Conservation (phyloP, 1,140 invertebrate species). For the Trichoplusia ni region DNA sequence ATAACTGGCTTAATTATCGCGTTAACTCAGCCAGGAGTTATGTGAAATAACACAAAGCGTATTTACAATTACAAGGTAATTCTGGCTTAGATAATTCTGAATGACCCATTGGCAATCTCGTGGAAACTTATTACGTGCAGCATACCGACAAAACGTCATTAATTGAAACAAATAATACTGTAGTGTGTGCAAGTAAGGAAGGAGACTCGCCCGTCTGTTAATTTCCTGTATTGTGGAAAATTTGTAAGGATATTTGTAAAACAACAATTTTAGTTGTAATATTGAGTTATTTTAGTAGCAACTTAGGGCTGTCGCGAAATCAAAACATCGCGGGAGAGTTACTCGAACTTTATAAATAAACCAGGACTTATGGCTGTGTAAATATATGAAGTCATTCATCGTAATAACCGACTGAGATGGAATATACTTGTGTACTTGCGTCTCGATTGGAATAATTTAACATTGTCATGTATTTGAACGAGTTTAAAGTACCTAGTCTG, state of each 20-base stretch:
- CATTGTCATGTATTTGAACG: slow-evolving; percentile 7
- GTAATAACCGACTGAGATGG: slow-evolving; percentile 8
- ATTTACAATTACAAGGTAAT: slow-evolving; percentile 3
- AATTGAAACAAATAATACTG: slow-evolving; percentile 2
- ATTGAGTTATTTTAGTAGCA: neutral
- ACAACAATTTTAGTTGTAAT: slow-evolving; percentile 12
- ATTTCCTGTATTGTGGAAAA: slow-evolving; percentile 4
- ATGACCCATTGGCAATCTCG: neutral
- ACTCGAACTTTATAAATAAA: slow-evolving; percentile 30
- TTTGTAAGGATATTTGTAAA: slow-evolving; percentile 4
- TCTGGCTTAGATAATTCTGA: neutral
- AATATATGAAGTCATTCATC: slow-evolving; percentile 32
- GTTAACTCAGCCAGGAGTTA: neutral
- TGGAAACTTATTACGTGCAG: slow-evolving; percentile 1
- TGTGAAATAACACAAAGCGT: slow-evolving; percentile 2
- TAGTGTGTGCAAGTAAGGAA: neutral
- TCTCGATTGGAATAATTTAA: slow-evolving; percentile 3
- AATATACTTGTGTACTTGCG: neutral
- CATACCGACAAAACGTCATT: neutral
- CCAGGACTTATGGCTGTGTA: slow-evolving; percentile 17
- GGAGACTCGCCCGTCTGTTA: neutral
- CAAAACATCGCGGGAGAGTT: slow-evolving; percentile 41
- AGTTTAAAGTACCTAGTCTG: slow-evolving; percentile 7
- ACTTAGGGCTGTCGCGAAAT: slow-evolving; percentile 34
- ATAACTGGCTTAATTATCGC: slow-evolving; percentile 31